phyloP scores from a whole-genome alignment of 2,113 vertebrate species.

The Pygoscelis antarcticus region DNA sequence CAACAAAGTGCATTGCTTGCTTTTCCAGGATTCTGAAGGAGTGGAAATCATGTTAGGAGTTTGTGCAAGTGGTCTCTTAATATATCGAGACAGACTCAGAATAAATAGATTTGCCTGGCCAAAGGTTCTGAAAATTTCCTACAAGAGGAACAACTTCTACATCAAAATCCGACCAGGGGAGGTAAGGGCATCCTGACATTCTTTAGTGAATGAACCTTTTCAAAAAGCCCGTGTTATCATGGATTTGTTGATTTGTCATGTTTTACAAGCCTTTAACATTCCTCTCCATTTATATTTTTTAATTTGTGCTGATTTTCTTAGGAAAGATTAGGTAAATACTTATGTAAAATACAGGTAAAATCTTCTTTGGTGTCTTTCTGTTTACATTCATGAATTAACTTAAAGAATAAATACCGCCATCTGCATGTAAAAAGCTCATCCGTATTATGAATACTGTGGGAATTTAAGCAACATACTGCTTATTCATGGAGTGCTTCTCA shows the following conservation, averaged over 20 bases:
- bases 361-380: not conserved
- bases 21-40: slow-evolving; percentile 91
- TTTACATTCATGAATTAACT: not conserved
- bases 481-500: not conserved
- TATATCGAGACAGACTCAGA: slow-evolving; percentile 93
- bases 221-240: not conserved
- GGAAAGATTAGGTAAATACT: not conserved
- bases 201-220: not conserved
- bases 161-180: slow-evolving; percentile 97
- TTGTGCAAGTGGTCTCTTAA: slow-evolving; percentile 92
- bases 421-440: not conserved
- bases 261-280: not conserved
- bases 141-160: slow-evolving; percentile 99
- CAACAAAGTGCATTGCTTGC: not conserved
- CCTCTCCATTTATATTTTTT: not conserved
- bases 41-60: slow-evolving; percentile 98
- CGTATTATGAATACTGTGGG: not conserved
- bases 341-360: not conserved
- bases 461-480: not conserved
- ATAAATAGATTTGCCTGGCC: slow-evolving; percentile 99
- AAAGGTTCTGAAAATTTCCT: slow-evolving; percentile 98
- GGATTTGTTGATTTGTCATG: not conserved
- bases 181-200: slow-evolving; percentile 72
- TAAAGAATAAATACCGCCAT: not conserved
- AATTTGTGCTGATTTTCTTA: not conserved